These are phyloP conservation scores for Hoplostethus mediterraneus DNA, from an alignment of 2,797 vertebrate species.

Conservation along the genomic window DNA sequence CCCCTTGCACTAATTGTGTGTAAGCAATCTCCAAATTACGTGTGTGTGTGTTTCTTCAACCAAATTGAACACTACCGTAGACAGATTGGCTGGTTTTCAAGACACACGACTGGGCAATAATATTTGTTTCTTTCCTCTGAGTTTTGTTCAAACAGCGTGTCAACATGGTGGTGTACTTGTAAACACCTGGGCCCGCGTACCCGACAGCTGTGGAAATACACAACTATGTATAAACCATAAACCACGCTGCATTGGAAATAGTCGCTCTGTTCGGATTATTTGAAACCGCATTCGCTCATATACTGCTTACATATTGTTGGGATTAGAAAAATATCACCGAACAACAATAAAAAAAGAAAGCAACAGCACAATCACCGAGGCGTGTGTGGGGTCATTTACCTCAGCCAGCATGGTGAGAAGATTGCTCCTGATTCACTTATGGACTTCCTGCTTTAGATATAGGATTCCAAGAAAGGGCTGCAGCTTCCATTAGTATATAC, in stretches of 20 bases:
- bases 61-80: slow-evolving; percentile 64
- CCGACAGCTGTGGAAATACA: slow-evolving; percentile 70
- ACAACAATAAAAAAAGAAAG: slow-evolving; percentile 11
- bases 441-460: slow-evolving; percentile 46
- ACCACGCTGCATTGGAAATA: slow-evolving; percentile 26
- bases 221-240: slow-evolving; percentile 48
- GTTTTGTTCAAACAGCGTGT: slow-evolving; percentile 80
- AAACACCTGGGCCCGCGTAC: slow-evolving; percentile 74
- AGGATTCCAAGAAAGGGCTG: slow-evolving; percentile 48
- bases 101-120: slow-evolving; percentile 78
- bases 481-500: slow-evolving; percentile 58
- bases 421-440: slow-evolving; percentile 52
- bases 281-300: slow-evolving; percentile 7
- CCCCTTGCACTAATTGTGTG: slow-evolving; percentile 66
- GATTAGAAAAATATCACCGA: neutral
- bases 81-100: slow-evolving; percentile 69
- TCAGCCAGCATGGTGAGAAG: slow-evolving; percentile 77
- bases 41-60: slow-evolving; percentile 62
- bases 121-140: slow-evolving; percentile 80
- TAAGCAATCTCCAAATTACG: slow-evolving; percentile 74
- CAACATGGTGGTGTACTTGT: slow-evolving; percentile 74
- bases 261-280: slow-evolving; percentile 39
- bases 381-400: slow-evolving; percentile 68
- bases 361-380: neutral
- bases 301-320: neutral